A percentile compares a stretch with the other conserved stretches of the same genome.
Evolutionary conservation across 92 coral and sea anemone species (phyloP).

Genomic region (Phenganax marumi): DNA sequence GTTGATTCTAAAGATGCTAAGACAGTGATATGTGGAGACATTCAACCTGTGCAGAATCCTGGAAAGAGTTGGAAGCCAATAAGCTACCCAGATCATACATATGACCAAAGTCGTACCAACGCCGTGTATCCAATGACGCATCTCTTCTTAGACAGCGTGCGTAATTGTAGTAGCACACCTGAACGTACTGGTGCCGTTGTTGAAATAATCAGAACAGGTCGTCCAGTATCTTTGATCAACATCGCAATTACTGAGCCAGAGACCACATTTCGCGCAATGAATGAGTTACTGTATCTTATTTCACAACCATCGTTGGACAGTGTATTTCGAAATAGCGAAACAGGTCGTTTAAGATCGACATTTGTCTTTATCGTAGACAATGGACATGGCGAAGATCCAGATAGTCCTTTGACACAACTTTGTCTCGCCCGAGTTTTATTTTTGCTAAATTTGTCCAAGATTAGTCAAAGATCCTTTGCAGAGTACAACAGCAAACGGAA

Average conservation of each 20-base stretch:
- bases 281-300: constrained; percentile 58
- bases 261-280: constrained; percentile 54
- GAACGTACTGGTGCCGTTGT: neutral
- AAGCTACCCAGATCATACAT: constrained; percentile 25
- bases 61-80: constrained; percentile 44
- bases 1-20: constrained; percentile 61
- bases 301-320: constrained; percentile 56
- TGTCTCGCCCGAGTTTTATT: constrained; percentile 40
- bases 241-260: constrained; percentile 56
- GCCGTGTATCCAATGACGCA: constrained; percentile 33
- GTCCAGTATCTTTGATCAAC: constrained; percentile 54
- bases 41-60: constrained; percentile 54
- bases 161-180: neutral
- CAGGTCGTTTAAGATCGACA: constrained; percentile 44
- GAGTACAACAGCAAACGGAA: constrained; percentile 64
- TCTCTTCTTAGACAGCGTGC: neutral
- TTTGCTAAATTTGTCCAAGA: constrained; percentile 43
- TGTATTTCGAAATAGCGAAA: constrained; percentile 48
- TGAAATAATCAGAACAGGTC: constrained; percentile 58
- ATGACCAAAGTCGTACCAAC: constrained; percentile 34
- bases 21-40: constrained; percentile 49
- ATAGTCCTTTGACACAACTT: constrained; percentile 51
- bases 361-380: constrained; percentile 61
- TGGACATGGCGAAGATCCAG: constrained; percentile 63
- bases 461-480: constrained; percentile 58